Percentiles rank a stretch among this genome's conserved stretches.
phyloP scores from a whole-genome alignment of 2,113 vertebrate genomes.

The Ictalurus punctatus region DNA sequence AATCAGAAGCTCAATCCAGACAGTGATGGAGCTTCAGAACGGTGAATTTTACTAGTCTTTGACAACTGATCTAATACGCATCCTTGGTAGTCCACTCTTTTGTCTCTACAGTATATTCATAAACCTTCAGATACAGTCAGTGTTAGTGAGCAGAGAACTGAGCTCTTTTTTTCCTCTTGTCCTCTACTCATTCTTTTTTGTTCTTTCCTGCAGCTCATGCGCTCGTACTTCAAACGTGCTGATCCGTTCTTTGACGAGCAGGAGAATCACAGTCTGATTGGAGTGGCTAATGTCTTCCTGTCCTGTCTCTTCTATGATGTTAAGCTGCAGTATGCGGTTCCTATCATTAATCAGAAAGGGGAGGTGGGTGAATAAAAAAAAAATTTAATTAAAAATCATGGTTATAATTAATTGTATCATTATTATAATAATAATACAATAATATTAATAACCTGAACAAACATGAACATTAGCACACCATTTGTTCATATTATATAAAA shows the following conservation, averaged over 20 bases:
- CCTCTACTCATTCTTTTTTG: background rate
- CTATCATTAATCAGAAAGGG: conserved; percentile 95
- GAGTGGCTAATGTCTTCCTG: conserved; percentile 93
- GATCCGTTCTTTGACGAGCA: conserved; percentile 94
- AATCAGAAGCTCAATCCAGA: background rate
- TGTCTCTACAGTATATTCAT: background rate
- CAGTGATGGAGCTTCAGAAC: background rate
- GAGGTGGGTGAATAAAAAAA: conserved; percentile 74
- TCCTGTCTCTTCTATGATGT: conserved; percentile 87
- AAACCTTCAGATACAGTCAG: background rate
- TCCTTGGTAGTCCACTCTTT: background rate
- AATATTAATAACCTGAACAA: background rate
- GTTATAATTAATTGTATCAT: too few species aligned
- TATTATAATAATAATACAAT: background rate
- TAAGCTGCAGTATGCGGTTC: conserved; percentile 90
- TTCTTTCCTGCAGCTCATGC: conserved; percentile 73
- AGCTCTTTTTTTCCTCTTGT: background rate
- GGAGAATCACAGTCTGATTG: conserved; percentile 93
- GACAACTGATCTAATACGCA: background rate
- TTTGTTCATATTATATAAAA: background rate
- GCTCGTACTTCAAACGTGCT: conserved; percentile 86
- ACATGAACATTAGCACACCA: background rate
- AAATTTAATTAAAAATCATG: background rate
- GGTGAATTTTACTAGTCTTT: background rate
- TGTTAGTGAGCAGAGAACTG: background rate